A percentile compares a stretch with the other conserved stretches of the same genome.
phyloP scores from a whole-genome alignment of 2,888 invertebrate genomes.

The Euspilapteryx auroguttella region DNA sequence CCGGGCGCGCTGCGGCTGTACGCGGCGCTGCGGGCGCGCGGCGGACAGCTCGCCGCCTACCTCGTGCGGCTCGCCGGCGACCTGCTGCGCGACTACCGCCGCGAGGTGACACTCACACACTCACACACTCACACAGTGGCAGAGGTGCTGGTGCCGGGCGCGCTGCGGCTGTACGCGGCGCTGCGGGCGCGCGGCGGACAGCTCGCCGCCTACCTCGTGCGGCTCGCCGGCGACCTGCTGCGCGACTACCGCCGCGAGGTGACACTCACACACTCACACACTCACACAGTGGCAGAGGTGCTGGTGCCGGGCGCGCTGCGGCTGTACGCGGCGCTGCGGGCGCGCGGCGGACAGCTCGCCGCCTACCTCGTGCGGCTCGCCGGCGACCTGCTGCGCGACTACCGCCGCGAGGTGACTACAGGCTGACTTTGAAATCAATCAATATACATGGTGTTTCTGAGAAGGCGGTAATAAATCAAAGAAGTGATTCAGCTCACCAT shows the following conservation, averaged over 20 bases:
- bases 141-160: slow-evolving; percentile 67
- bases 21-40: slow-evolving; percentile 47
- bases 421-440: too few relatives aligned
- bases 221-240: slow-evolving; percentile 46
- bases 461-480: too few relatives aligned
- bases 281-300: slow-evolving; percentile 60
- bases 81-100: slow-evolving; percentile 47
- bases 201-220: slow-evolving; percentile 41
- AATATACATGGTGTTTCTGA: too few relatives aligned
- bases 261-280: slow-evolving; percentile 59
- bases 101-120: too few relatives aligned
- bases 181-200: slow-evolving; percentile 46
- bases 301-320: slow-evolving; percentile 67
- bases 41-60: slow-evolving; percentile 39
- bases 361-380: slow-evolving; percentile 48
- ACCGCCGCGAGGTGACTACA: slow-evolving; percentile 51
- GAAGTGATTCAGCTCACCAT: too few relatives aligned
- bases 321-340: slow-evolving; percentile 61
- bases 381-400: slow-evolving; percentile 47
- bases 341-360: slow-evolving; percentile 33
- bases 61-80: slow-evolving; percentile 50
- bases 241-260: slow-evolving; percentile 50
- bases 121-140: slow-evolving; percentile 67
- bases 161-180: slow-evolving; percentile 64
- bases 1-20: slow-evolving; percentile 67